Base-by-base conservation (phyloP, 1,140 invertebrate species). In the Notospermus geniculatus region DNA sequence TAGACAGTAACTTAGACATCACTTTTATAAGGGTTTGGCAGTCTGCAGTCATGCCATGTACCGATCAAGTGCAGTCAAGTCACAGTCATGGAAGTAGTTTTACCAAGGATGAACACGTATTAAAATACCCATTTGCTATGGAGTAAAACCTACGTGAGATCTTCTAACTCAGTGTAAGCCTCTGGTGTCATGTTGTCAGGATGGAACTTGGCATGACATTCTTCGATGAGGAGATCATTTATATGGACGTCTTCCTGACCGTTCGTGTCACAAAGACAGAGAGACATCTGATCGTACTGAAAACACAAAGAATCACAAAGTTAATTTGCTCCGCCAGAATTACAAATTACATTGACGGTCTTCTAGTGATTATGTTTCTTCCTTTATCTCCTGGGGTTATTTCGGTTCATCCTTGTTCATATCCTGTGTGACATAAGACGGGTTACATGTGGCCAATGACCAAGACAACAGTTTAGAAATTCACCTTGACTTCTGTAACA, bases 241-340 rank as follows among this genome's bases (percentile, higher is more conserved):
- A 77, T 67, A 53, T 70, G 67, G 11, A 77, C 54, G 56, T 79
- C 77, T 0, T 68, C 56, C 1, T 54, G 43, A 9, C 58, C 58
- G 1, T 64, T 69, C 2, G 76, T 79, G 64, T 77, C 77, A 17
- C 61, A 67, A 46, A 77, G 54, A 50, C 66, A 69, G 15, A 77
- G 45, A 5, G 73, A 77, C 66, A 77, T 66, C 23, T 73, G 67
- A 57, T 69, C 62, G 55, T 69, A 64, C 76, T 78, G 65, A 25
- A 58, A 61, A 56, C 53, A 56, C 46, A 50, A 54, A 52, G 29
- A 22, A 52, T 17, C 25, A 41, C 15, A 57, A 46, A 28, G 17
- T n/a, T 13, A 53, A 13, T 7, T n/a, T 11, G 17, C 17, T n/a
- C 50, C 50, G 1, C n/a, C 30, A 13, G 29, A 7, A 29, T 17